Evolutionary conservation across 2,888 invertebrate species (phyloP).

Genomic region (Eilema depressum): DNA sequence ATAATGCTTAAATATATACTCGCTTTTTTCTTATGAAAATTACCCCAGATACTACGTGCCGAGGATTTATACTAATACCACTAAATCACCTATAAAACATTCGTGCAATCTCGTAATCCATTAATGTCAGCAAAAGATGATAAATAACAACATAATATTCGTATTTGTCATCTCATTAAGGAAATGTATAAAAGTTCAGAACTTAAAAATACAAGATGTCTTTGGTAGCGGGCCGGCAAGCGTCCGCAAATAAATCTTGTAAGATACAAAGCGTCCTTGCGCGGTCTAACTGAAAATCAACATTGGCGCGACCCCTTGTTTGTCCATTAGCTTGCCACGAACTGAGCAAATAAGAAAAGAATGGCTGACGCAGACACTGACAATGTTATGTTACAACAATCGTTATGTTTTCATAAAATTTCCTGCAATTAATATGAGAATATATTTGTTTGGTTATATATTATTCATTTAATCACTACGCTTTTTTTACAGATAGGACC

Average conservation of each 20-base stretch:
- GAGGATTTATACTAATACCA: not conserved
- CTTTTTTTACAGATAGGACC: too few species aligned
- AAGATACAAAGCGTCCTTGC: constrained; percentile 71
- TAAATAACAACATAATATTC: not conserved
- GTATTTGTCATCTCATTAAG: constrained; percentile 14
- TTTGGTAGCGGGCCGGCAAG: constrained; percentile 52
- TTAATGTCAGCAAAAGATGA: not conserved
- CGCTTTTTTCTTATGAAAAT: too few species aligned
- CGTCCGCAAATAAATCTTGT: constrained; percentile 77
- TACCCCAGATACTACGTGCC: too few species aligned
- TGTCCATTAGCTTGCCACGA: constrained; percentile 84
- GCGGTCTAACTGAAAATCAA: constrained; percentile 83
- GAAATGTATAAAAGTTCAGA: not conserved
- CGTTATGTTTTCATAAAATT: constrained; percentile 18
- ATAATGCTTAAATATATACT: too few species aligned
- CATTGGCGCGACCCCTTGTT: constrained; percentile 80
- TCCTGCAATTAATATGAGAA: constrained; percentile 13
- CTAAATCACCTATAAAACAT: too few species aligned
- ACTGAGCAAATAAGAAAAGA: constrained; percentile 76
- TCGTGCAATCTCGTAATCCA: not conserved
- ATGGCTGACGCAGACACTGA: constrained; percentile 59
- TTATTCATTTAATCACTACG: not conserved
- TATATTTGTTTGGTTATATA: not conserved
- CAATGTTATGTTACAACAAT: constrained; percentile 60
- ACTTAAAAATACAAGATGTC: constrained; percentile 31